Evolutionary conservation across 2,113 vertebrate species (phyloP).

Genomic region (Nicator chloris): DNA sequence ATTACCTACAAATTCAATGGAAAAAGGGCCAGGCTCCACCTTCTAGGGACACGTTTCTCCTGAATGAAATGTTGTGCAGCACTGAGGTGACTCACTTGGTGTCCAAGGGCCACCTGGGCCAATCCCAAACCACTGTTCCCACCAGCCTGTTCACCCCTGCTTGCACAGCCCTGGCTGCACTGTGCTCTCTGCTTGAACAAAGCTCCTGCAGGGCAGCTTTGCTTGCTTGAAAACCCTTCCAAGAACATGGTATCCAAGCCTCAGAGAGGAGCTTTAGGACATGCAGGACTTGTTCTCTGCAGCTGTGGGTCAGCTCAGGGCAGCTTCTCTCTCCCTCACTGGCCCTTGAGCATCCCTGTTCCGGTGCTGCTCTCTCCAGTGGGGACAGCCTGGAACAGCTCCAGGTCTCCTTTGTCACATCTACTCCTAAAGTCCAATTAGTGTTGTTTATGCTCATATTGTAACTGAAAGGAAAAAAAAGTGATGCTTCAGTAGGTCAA

Average conservation of each 20-base stretch:
- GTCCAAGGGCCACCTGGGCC: background rate
- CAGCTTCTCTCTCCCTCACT: background rate
- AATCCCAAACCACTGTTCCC: background rate
- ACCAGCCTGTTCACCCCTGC: background rate
- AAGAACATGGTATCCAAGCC: too few species aligned
- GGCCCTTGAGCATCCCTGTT: background rate
- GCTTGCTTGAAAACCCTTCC: background rate
- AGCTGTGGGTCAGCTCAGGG: background rate
- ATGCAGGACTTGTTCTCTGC: background rate
- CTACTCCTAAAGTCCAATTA: background rate
- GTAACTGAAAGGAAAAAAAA: background rate
- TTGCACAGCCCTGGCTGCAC: background rate
- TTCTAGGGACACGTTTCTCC: background rate
- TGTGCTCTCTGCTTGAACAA: background rate
- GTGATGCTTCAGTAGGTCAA: background rate
- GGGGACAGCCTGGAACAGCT: background rate
- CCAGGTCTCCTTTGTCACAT: background rate
- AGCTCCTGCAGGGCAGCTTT: background rate
- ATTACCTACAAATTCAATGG: background rate
- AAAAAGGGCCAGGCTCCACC: background rate
- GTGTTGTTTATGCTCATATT: background rate
- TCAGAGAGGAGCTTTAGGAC: background rate
- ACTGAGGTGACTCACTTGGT: background rate
- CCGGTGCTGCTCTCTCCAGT: fast-evolving
- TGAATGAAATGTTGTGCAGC: background rate